Percentiles rank a stretch among this genome's conserved stretches.
phyloP scores from a whole-genome alignment of 2,888 invertebrate genomes.

The Scaptomyza polygonia region DNA sequence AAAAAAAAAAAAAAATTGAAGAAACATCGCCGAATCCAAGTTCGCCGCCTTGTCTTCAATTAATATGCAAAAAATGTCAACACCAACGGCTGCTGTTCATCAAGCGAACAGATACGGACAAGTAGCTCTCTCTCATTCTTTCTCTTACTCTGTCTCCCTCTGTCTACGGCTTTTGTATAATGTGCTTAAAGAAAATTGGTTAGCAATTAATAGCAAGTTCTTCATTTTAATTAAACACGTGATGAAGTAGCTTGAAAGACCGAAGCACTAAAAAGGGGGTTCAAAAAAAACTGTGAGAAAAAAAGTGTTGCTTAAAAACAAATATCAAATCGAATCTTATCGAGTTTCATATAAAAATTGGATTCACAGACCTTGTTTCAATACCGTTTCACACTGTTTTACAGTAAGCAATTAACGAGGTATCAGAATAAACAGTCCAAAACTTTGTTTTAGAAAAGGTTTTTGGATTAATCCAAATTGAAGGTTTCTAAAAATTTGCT shows the following conservation, averaged over 20 bases:
- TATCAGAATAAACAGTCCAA: too few species aligned
- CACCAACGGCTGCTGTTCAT: constrained; percentile 63
- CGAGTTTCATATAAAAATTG: too few species aligned
- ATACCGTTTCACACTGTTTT: too few species aligned
- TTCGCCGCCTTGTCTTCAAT: constrained; percentile 68
- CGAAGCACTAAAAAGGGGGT: constrained; percentile 30
- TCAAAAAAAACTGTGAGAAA: constrained; percentile 16
- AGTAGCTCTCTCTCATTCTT: constrained; percentile 6
- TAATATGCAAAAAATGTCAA: constrained; percentile 83
- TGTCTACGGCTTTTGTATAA: constrained; percentile 27
- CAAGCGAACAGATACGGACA: constrained; percentile 27
- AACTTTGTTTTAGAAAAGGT: too few species aligned
- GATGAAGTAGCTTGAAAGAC: constrained; percentile 11
- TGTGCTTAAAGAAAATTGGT: constrained; percentile 68
- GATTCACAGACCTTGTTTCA: too few species aligned
- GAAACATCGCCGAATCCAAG: constrained; percentile 20
- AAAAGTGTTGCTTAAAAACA: not conserved
- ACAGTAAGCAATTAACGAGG: too few species aligned
- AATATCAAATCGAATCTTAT: too few species aligned
- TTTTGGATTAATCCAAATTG: too few species aligned
- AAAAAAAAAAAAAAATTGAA: not conserved
- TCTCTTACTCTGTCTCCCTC: constrained; percentile 5
- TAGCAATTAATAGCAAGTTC: constrained; percentile 68
- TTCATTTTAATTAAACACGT: constrained; percentile 72
- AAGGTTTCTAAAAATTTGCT: too few species aligned